These are phyloP conservation scores for Sebastes oblongus DNA, from an alignment of 2,797 vertebrate genomes.

Conservation along the genomic window DNA sequence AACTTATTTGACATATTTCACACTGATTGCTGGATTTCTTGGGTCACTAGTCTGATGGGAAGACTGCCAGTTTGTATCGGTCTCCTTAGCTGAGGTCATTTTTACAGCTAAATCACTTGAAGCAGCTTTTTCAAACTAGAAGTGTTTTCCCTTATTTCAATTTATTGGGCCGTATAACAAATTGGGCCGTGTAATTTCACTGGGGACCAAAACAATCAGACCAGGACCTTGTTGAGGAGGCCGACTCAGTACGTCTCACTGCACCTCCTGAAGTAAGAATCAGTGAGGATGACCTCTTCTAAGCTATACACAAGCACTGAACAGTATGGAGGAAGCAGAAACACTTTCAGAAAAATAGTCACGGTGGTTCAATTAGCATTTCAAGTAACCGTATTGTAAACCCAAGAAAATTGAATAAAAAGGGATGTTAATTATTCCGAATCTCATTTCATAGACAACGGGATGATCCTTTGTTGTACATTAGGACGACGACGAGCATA, in stretches of 20 bases:
- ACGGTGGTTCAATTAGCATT: slow-evolving; percentile 10
- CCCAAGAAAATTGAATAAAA: slow-evolving; percentile 1
- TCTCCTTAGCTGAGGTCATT: slow-evolving; percentile 14
- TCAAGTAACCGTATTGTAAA: neutral
- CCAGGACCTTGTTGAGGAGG: slow-evolving; percentile 23
- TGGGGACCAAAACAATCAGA: slow-evolving; percentile 51
- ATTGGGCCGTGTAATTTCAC: slow-evolving; percentile 48
- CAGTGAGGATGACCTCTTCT: neutral
- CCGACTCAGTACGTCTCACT: neutral
- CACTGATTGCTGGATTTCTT: slow-evolving; percentile 19
- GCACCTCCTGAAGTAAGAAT: slow-evolving; percentile 5
- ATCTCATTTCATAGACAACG: slow-evolving; percentile 28
- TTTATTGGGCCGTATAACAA: slow-evolving; percentile 50
- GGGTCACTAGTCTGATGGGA: slow-evolving; percentile 16
- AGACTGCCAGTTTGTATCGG: neutral
- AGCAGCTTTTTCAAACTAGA: slow-evolving; percentile 22
- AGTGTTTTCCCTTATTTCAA: slow-evolving; percentile 39
- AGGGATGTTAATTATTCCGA: slow-evolving; percentile 31
- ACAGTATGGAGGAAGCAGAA: neutral
- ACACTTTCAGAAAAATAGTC: neutral
- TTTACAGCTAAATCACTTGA: slow-evolving; percentile 39
- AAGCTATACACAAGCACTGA: neutral
- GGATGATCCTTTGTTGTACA: slow-evolving; percentile 45
- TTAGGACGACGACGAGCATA: slow-evolving; percentile 23
- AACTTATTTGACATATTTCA: slow-evolving; percentile 19